phyloP scores from a whole-genome alignment of 2,888 invertebrate genomes.

The Sympetrum striolatum region DNA sequence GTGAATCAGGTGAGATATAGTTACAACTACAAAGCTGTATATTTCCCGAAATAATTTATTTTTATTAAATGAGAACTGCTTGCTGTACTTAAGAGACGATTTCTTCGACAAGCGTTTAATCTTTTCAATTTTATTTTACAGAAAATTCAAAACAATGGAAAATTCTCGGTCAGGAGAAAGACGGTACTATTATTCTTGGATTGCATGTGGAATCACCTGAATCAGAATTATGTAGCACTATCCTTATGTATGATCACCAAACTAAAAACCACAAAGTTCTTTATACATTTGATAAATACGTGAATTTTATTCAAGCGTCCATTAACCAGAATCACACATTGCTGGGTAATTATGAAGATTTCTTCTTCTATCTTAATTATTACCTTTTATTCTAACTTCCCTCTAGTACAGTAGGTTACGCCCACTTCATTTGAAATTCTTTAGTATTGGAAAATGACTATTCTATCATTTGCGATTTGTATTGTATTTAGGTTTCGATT shows the following conservation, averaged over 20 bases:
- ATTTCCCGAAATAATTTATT: no score
- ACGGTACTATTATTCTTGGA: constrained; percentile 74
- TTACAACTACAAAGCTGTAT: neutral
- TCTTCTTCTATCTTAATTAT: no score
- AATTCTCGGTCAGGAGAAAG: constrained; percentile 80
- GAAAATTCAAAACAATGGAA: constrained; percentile 70
- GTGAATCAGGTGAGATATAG: neutral
- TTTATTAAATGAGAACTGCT: neutral
- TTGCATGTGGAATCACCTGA: constrained; percentile 65
- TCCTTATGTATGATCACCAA: constrained; percentile 64
- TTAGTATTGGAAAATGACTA: no score
- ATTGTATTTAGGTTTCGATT: no score
- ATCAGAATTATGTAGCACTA: constrained; percentile 51
- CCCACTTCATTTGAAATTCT: no score
- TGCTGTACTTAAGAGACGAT: neutral
- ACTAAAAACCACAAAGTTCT: constrained; percentile 66
- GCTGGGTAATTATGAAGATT: constrained; percentile 59
- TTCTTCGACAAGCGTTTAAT: neutral
- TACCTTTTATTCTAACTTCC: no score
- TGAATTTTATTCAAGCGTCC: constrained; percentile 81
- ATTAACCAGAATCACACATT: constrained; percentile 73
- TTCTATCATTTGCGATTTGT: no score
- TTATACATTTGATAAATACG: constrained; percentile 67
- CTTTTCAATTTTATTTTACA: neutral
- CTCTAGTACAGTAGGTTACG: no score